Conservation (phyloP, 2,113 vertebrate species). For the Phylloscopus whistleri region DNA sequence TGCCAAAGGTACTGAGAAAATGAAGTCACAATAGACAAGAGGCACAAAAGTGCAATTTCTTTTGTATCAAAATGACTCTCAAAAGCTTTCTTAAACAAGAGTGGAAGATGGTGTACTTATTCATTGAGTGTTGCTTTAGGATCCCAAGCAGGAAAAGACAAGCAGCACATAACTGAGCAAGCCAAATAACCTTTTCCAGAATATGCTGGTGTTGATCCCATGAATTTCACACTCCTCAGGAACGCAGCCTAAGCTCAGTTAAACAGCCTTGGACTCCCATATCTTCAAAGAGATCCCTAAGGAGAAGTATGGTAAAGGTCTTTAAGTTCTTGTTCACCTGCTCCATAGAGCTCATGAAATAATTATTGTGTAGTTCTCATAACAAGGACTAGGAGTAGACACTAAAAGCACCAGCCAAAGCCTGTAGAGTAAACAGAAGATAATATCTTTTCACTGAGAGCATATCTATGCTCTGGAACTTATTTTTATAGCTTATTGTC, state of each 20-base stretch:
- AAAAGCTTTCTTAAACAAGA: constrained; percentile 7
- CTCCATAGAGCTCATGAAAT: background rate
- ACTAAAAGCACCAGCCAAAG: background rate
- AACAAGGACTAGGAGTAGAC: background rate
- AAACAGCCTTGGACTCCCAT: background rate
- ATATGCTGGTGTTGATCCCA: background rate
- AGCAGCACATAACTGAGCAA: background rate
- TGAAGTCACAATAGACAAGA: background rate
- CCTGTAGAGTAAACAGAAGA: background rate
- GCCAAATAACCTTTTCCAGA: background rate
- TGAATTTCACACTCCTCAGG: background rate
- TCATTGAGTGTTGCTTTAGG: background rate
- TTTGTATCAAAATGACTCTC: constrained; percentile 2
- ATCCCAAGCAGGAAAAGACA: background rate
- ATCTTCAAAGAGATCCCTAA: background rate
- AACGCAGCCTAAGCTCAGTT: background rate
- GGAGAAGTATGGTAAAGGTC: background rate
- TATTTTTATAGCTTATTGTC: background rate
- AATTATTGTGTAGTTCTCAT: background rate
- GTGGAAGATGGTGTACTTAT: background rate
- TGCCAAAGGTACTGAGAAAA: constrained; percentile 22
- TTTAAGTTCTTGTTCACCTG: background rate
- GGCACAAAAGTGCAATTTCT: constrained; percentile 3
- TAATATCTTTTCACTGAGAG: background rate
- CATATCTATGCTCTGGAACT: background rate